These are phyloP conservation scores for Morone chrysops DNA, from an alignment of 2,113 vertebrate genomes.

Conservation along the genomic window DNA sequence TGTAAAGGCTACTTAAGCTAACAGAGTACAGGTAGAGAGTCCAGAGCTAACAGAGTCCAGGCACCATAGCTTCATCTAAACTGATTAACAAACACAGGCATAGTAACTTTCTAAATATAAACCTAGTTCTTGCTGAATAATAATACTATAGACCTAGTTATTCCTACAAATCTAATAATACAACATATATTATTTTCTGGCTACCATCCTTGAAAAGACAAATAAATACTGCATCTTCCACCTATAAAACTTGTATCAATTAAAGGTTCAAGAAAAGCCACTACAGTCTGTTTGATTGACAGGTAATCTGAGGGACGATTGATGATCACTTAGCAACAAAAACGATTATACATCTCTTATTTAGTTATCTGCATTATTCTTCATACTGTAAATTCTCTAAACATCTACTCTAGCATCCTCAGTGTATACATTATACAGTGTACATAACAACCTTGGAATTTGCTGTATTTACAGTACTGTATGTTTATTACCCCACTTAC, in stretches of 20 bases:
- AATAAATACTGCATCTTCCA: not conserved
- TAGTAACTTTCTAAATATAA: not conserved
- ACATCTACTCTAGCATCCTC: no score
- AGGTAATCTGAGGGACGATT: not conserved
- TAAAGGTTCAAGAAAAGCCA: not conserved
- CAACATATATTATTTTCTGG: not conserved
- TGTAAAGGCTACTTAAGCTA: not conserved
- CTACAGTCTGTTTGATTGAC: not conserved
- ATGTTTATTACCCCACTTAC: conserved; percentile 13
- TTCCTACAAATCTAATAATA: not conserved
- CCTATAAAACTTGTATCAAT: no score
- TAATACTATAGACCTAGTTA: no score
- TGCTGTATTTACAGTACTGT: conserved; percentile 4
- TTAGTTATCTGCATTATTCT: not conserved
- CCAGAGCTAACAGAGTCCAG: no score
- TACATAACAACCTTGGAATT: not conserved
- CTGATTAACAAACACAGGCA: conserved; percentile 1
- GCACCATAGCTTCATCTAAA: not conserved
- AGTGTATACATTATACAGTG: not conserved
- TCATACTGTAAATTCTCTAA: not conserved
- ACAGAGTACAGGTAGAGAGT: no score
- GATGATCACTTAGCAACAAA: not conserved
- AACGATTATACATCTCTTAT: not conserved
- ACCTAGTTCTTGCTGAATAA: not conserved
- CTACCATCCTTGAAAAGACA: not conserved